Conservation (phyloP, 2,113 vertebrate species). For the Polypterus senegalus region DNA sequence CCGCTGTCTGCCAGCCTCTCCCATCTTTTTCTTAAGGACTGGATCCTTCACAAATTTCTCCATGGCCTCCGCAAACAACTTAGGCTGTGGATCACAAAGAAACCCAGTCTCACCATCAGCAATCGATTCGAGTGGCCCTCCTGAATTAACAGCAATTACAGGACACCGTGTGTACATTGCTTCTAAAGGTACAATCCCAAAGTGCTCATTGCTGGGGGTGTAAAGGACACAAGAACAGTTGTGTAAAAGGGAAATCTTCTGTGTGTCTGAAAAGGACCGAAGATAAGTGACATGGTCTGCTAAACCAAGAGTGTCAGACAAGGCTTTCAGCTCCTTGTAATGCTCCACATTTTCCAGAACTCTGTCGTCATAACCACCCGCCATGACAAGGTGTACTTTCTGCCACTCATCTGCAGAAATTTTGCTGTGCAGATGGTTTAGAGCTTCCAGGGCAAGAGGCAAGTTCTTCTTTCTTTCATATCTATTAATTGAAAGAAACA, state of each 20-base stretch:
- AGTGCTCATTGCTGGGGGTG: slow-evolving; percentile 90
- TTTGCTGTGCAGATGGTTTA: slow-evolving; percentile 49
- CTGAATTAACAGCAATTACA: slow-evolving; percentile 82
- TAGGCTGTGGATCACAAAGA: slow-evolving; percentile 67
- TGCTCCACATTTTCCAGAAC: slow-evolving; percentile 81
- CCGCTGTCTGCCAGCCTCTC: slow-evolving; percentile 69
- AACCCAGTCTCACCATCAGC: slow-evolving; percentile 73
- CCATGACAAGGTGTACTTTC: slow-evolving; percentile 74
- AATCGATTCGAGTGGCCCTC: slow-evolving; percentile 84
- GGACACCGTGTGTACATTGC: slow-evolving; percentile 90
- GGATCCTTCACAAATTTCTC: slow-evolving; percentile 65
- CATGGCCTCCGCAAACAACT: slow-evolving; percentile 73
- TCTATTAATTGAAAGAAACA: slow-evolving; percentile 91
- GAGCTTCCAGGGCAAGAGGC: slow-evolving; percentile 60
- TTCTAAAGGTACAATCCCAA: slow-evolving; percentile 90
- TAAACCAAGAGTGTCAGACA: slow-evolving; percentile 46
- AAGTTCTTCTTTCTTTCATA: slow-evolving; percentile 94
- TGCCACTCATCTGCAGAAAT: slow-evolving; percentile 50
- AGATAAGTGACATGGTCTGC: slow-evolving; percentile 67
- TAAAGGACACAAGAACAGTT: slow-evolving; percentile 72
- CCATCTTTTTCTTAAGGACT: slow-evolving; percentile 67
- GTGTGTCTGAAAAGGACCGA: slow-evolving; percentile 74
- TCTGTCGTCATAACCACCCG: slow-evolving; percentile 84
- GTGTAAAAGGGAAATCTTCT: slow-evolving; percentile 72
- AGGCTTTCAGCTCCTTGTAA: slow-evolving; percentile 63